phyloP scores from a whole-genome alignment of 2,113 vertebrate genomes.

The Atherinomorus stipes region DNA sequence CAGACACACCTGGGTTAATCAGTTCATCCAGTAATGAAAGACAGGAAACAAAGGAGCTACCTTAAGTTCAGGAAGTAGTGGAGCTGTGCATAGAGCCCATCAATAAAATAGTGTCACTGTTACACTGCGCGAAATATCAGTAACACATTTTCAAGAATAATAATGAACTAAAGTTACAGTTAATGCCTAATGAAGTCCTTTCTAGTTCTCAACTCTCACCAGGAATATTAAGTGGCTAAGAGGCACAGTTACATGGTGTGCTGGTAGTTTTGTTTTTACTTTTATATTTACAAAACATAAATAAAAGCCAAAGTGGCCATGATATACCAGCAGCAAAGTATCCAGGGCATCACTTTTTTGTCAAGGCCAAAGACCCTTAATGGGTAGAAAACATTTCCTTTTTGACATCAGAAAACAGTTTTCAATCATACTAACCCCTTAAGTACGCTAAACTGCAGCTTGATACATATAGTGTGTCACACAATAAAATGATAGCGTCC shows the following conservation, averaged over 20 bases:
- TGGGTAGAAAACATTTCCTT: conserved; percentile 53
- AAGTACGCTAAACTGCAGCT: conserved; percentile 72
- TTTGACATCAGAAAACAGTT: conserved; percentile 65
- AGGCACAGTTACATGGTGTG: background rate
- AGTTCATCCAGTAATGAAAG: too few species aligned
- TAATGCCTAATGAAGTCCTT: too few species aligned
- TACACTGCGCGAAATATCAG: too few species aligned
- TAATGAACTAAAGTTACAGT: too few species aligned
- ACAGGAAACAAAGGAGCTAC: too few species aligned
- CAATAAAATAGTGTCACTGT: too few species aligned
- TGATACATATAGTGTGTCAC: conserved; percentile 77
- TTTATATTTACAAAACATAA: conserved; percentile 5
- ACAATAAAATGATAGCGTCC: conserved; percentile 74
- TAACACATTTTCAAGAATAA: too few species aligned
- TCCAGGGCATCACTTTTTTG: conserved; percentile 36
- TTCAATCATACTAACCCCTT: conserved; percentile 73
- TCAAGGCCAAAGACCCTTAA: conserved; percentile 47
- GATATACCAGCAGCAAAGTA: conserved; percentile 47
- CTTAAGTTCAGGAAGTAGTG: too few species aligned
- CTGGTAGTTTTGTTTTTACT: background rate
- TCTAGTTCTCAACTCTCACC: too few species aligned
- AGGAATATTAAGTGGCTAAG: conserved; percentile 5
- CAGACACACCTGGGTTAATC: too few species aligned
- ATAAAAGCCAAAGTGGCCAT: conserved; percentile 53
- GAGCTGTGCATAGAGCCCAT: too few species aligned